phyloP scores from a whole-genome alignment of 2,888 invertebrate species.

The Pyrocoelia pectoralis region DNA sequence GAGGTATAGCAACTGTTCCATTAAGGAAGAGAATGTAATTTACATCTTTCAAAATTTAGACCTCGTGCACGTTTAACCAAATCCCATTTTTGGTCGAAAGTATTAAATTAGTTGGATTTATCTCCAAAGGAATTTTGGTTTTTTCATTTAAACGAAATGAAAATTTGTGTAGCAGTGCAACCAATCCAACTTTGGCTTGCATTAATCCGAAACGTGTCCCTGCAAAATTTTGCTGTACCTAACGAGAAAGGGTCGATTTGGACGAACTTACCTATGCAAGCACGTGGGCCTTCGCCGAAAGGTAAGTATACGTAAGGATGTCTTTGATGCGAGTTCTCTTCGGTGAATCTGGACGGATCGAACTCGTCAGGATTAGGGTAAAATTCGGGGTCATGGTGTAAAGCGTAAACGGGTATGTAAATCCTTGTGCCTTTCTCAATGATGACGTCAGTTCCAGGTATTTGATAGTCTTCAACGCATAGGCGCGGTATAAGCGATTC shows the following conservation, averaged over 20 bases:
- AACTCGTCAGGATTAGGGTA: slow-evolving; percentile 17
- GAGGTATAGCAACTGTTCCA: too few relatives aligned
- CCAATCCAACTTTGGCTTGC: slow-evolving; percentile 53
- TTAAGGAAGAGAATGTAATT: too few relatives aligned
- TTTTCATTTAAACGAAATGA: slow-evolving; percentile 37
- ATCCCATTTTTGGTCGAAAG: too few relatives aligned
- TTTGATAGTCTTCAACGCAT: neutral
- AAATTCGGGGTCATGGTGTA: slow-evolving; percentile 27
- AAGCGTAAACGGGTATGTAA: neutral
- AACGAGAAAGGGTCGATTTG: too few relatives aligned
- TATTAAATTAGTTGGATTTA: too few relatives aligned
- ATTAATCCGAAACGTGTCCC: slow-evolving; percentile 56
- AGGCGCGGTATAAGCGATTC: slow-evolving; percentile 37
- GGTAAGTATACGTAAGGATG: too few relatives aligned
- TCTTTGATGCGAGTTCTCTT: too few relatives aligned
- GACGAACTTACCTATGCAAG: too few relatives aligned
- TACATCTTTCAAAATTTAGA: neutral
- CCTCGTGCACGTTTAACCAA: neutral
- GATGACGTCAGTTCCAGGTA: slow-evolving; percentile 44
- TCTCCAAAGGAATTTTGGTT: slow-evolving; percentile 39
- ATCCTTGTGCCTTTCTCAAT: slow-evolving; percentile 40
- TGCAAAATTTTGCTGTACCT: slow-evolving; percentile 30
- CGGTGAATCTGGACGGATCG: too few relatives aligned
- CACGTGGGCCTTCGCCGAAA: too few relatives aligned
- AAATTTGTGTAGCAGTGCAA: slow-evolving; percentile 36